Conservation (phyloP, 1,140 invertebrate genomes). For the Trichogramma pretiosum region DNA sequence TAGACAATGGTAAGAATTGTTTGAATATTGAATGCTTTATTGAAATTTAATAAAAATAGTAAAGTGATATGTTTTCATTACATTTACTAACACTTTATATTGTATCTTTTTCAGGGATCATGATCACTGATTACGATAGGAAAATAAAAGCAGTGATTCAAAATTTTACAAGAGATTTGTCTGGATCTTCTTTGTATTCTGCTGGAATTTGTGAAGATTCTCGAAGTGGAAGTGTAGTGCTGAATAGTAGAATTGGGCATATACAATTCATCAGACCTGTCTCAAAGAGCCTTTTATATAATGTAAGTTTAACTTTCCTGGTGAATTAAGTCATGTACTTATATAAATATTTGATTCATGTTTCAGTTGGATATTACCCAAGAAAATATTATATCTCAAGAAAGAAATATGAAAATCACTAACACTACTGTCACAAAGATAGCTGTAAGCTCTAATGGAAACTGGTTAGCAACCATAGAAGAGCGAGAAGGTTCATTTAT, state of each 20-base stretch:
- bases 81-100: conserved; percentile 8
- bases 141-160: conserved; percentile 55
- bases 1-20: conserved; percentile 63
- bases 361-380: conserved; percentile 65
- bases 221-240: conserved; percentile 55
- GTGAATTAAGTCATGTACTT: neutral
- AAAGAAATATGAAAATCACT: conserved; percentile 49
- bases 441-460: conserved; percentile 56
- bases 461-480: conserved; percentile 76
- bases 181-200: conserved; percentile 47
- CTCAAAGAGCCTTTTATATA: conserved; percentile 60
- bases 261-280: conserved; percentile 70
- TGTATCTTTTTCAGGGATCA: conserved; percentile 47
- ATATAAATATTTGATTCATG: conserved; percentile 7
- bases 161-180: conserved; percentile 55
- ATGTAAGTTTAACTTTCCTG: conserved; percentile 50
- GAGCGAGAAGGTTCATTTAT: conserved; percentile 50
- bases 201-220: conserved; percentile 61
- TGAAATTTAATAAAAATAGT: conserved; percentile 7
- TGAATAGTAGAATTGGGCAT: conserved; percentile 70
- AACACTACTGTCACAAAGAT: conserved; percentile 63
- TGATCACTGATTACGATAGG: conserved; percentile 55
- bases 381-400: conserved; percentile 62
- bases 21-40: neutral
- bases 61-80: conserved; percentile 8